These are phyloP conservation scores for Abramis brama DNA, from an alignment of 2,113 vertebrate genomes.

Conservation along the genomic window DNA sequence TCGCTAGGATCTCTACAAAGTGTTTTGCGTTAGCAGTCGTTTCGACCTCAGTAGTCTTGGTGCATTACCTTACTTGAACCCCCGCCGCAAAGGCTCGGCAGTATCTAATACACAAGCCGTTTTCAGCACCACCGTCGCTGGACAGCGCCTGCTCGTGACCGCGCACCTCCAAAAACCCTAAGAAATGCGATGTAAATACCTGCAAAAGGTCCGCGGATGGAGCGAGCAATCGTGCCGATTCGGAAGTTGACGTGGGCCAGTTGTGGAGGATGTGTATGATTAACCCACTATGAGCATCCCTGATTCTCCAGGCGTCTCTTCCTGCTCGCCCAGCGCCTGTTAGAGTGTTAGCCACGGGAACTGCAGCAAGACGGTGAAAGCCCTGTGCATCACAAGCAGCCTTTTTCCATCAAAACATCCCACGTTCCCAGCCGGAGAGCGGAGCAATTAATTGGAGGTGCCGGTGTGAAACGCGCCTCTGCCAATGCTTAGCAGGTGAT, in stretches of 20 bases:
- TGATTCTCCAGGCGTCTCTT: slow-evolving; percentile 33
- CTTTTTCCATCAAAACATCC: slow-evolving; percentile 44
- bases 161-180: neutral
- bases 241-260: slow-evolving; percentile 39
- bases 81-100: slow-evolving; percentile 29
- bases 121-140: slow-evolving; percentile 41
- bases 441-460: slow-evolving; percentile 32
- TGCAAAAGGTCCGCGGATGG: neutral
- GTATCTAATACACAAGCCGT: neutral
- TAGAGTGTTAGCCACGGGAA: slow-evolving; percentile 41
- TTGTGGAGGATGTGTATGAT: slow-evolving; percentile 32
- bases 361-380: slow-evolving; percentile 44
- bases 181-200: slow-evolving; percentile 27
- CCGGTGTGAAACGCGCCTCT: neutral
- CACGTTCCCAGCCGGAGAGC: slow-evolving; percentile 11
- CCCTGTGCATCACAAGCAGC: slow-evolving; percentile 26
- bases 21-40: slow-evolving; percentile 27
- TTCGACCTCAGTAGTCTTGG: slow-evolving; percentile 26
- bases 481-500: neutral
- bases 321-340: slow-evolving; percentile 42
- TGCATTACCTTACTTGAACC: slow-evolving; percentile 47
- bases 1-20: slow-evolving; percentile 8
- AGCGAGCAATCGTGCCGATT: neutral
- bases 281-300: slow-evolving; percentile 41
- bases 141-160: slow-evolving; percentile 33